Conservation (phyloP, 2,797 vertebrate genomes). For the Eleutherodactylus coqui region DNA sequence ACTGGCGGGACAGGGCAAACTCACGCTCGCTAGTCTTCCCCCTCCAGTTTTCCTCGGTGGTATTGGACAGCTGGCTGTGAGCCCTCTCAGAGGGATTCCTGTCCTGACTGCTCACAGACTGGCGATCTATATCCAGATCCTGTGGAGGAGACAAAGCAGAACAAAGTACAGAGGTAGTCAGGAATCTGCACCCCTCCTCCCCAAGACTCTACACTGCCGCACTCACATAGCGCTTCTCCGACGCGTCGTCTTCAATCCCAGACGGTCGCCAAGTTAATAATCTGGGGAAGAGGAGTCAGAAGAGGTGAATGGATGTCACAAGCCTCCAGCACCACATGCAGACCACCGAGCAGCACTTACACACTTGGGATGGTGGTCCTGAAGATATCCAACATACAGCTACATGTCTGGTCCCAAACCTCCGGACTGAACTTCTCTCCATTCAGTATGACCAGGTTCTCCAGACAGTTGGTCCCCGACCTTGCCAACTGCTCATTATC, state of each 20-base stretch:
- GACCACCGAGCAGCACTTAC: conserved; percentile 75
- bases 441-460: conserved; percentile 95
- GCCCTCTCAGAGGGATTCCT: conserved; percentile 92
- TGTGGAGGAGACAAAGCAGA: conserved; percentile 65
- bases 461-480: conserved; percentile 94
- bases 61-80: conserved; percentile 93
- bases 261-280: conserved; percentile 93
- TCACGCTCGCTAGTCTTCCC: conserved; percentile 87
- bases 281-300: conserved; percentile 69
- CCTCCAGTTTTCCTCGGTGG: conserved; percentile 95
- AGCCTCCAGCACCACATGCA: neutral
- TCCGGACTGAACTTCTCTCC: conserved; percentile 93
- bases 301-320: neutral
- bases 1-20: conserved; percentile 63
- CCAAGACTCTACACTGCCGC: too few species aligned
- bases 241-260: conserved; percentile 89
- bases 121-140: conserved; percentile 91
- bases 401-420: conserved; percentile 92
- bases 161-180: neutral
- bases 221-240: conserved; percentile 92
- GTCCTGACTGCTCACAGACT: conserved; percentile 94
- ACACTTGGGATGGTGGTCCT: conserved; percentile 92
- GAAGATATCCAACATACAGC: conserved; percentile 96
- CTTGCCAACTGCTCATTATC: conserved; percentile 97
- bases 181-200: too few species aligned